A percentile compares a stretch with the other conserved stretches of the same genome.
phyloP scores from a whole-genome alignment of 2,113 vertebrate genomes.

The Myotis lucifugus region DNA sequence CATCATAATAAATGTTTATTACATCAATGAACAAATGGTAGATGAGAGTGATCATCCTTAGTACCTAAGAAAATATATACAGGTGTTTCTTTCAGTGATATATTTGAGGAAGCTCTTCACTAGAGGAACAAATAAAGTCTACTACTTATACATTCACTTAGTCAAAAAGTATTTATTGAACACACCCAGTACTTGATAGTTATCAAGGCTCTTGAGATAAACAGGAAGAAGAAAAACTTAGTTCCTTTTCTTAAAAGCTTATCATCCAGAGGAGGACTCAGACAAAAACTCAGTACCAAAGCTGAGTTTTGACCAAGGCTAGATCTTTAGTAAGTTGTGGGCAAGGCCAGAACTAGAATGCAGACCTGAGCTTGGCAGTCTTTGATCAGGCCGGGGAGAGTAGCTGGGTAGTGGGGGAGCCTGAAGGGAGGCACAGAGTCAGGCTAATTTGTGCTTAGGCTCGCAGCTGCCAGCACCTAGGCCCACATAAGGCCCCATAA shows the following conservation, averaged over 20 bases:
- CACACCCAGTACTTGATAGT: background rate
- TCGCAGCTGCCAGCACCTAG: background rate
- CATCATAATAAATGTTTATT: background rate
- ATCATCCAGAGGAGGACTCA: background rate
- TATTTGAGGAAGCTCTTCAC: background rate
- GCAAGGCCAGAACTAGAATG: background rate
- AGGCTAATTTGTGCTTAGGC: background rate
- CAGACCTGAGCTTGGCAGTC: background rate
- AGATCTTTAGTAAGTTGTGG: background rate
- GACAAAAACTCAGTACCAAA: constrained; percentile 11
- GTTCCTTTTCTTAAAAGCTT: constrained; percentile 6
- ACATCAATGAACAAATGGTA: background rate
- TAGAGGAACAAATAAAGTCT: background rate
- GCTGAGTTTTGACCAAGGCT: background rate
- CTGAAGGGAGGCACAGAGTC: background rate
- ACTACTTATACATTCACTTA: constrained; percentile 5
- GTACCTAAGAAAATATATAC: background rate
- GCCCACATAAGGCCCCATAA: background rate
- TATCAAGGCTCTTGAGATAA: background rate
- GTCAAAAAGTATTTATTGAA: constrained; percentile 3
- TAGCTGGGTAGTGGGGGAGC: background rate
- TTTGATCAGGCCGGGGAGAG: background rate
- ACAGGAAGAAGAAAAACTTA: constrained; percentile 14
- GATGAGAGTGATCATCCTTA: background rate
- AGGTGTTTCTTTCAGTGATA: background rate